Conservation (phyloP, 1,140 invertebrate genomes). For the Rhynchophorus ferrugineus region DNA sequence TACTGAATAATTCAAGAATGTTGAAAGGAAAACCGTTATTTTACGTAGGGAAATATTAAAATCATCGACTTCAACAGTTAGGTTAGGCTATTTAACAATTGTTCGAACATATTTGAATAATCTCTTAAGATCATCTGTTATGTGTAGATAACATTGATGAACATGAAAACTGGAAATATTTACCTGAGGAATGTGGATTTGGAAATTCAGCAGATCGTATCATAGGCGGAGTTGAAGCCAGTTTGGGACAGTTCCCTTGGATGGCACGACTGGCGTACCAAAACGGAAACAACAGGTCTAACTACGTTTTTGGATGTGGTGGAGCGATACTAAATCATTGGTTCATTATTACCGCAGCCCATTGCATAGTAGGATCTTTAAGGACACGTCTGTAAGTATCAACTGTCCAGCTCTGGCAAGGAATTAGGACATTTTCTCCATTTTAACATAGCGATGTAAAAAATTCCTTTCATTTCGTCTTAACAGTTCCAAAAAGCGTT, state of each 20-base stretch:
- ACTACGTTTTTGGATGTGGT: slow-evolving; percentile 48
- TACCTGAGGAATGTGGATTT: slow-evolving; percentile 16
- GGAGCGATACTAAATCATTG: slow-evolving; percentile 53
- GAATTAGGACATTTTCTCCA: not conserved
- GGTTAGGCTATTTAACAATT: too few species aligned
- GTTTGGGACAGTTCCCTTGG: slow-evolving; percentile 61
- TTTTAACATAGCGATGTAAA: too few species aligned
- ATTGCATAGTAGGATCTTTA: slow-evolving; percentile 49
- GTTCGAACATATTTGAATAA: too few species aligned
- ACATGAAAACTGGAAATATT: slow-evolving; percentile 8
- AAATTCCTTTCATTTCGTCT: too few species aligned
- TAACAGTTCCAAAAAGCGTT: too few species aligned
- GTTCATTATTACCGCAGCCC: slow-evolving; percentile 59
- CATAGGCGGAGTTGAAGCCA: slow-evolving; percentile 53
- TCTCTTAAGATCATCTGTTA: too few species aligned
- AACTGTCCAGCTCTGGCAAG: not conserved
- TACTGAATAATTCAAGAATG: too few species aligned
- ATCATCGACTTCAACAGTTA: too few species aligned
- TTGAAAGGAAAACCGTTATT: too few species aligned
- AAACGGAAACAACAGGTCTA: slow-evolving; percentile 24
- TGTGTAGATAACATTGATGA: too few species aligned
- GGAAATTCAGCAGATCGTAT: slow-evolving; percentile 45
- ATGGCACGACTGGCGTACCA: slow-evolving; percentile 56
- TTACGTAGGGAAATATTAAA: too few species aligned
- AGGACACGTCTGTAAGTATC: slow-evolving; percentile 34